Conservation (phyloP, 2,888 invertebrate species). For the Erebia palarica region DNA sequence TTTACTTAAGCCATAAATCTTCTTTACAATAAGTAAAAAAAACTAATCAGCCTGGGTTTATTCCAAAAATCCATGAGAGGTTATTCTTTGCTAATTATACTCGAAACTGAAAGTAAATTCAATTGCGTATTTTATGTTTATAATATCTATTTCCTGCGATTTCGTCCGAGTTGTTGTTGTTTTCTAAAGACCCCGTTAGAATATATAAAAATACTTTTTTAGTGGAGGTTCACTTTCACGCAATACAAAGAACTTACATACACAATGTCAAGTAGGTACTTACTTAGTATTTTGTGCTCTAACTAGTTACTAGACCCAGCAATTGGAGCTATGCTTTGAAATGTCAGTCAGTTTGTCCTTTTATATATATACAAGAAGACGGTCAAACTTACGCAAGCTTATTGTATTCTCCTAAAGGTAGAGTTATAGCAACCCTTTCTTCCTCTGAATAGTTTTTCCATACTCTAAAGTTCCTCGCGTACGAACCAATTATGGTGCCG, state of each 20-base stretch:
- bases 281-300: no score
- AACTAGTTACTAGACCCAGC: no score
- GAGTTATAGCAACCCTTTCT: conserved; percentile 51
- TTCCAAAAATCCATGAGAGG: not conserved
- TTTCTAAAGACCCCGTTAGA: no score
- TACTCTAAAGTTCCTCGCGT: conserved; percentile 58
- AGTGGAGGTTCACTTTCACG: no score
- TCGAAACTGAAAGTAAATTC: not conserved
- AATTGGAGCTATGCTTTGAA: no score
- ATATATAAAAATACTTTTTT: not conserved
- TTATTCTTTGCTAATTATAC: not conserved
- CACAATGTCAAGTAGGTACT: no score
- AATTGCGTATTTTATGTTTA: not conserved
- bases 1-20: no score
- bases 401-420: conserved; percentile 54
- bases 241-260: no score
- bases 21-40: no score
- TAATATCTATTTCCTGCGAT: no score
- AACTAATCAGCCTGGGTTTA: not conserved
- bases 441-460: conserved; percentile 62
- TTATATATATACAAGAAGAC: no score
- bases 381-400: conserved; percentile 55
- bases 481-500: conserved; percentile 57
- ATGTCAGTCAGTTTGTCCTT: no score
- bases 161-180: not conserved